Percentiles rank a stretch among this genome's conserved stretches.
phyloP scores from a whole-genome alignment of 2,888 invertebrate genomes.

The Osedax fenrisi region DNA sequence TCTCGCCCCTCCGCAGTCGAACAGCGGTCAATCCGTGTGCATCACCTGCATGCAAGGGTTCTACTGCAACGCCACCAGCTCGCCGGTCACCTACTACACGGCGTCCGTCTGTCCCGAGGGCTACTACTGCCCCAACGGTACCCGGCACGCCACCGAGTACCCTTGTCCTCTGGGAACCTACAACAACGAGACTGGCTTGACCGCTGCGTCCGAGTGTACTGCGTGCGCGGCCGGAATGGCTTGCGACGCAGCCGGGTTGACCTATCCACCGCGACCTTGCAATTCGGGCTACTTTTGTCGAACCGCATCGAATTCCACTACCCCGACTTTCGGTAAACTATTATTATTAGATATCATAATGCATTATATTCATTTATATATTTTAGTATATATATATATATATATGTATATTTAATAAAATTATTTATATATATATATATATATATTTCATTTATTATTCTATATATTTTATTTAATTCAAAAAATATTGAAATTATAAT shows the following conservation, averaged over 20 bases:
- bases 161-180: conserved; percentile 46
- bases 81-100: conserved; percentile 42
- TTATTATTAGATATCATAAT: no score
- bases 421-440: no score
- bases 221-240: conserved; percentile 46
- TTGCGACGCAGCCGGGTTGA: conserved; percentile 44
- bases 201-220: conserved; percentile 40
- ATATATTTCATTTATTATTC: no score
- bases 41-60: conserved; percentile 41
- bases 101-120: conserved; percentile 44
- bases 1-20: conserved; percentile 35
- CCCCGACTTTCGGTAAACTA: conserved; percentile 37
- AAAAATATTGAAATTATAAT: no score
- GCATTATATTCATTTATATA: no score
- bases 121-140: conserved; percentile 46
- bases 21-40: conserved; percentile 40
- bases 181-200: conserved; percentile 46
- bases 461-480: no score
- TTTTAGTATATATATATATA: no score
- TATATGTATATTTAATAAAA: no score
- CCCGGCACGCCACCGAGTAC: conserved; percentile 40
- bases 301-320: conserved; percentile 40
- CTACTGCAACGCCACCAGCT: conserved; percentile 46
- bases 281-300: conserved; percentile 45
- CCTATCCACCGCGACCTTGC: conserved; percentile 41